Conservation (phyloP, 2,113 vertebrate genomes). For the Lepidothrix coronata region DNA sequence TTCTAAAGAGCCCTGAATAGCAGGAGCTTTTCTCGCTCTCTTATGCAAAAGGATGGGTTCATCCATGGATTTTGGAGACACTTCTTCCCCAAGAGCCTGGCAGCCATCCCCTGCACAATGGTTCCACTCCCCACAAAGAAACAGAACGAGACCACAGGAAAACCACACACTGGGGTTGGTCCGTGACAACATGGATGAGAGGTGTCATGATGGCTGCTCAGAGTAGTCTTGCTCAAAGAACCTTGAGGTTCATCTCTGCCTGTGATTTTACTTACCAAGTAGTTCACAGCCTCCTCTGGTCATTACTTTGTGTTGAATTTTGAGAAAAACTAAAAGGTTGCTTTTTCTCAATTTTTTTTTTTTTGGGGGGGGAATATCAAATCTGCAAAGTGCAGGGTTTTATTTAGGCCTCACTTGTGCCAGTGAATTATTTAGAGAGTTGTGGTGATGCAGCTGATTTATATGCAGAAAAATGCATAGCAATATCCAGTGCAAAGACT, state of each 20-base stretch:
- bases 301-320: background rate
- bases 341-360: background rate
- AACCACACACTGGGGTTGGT: background rate
- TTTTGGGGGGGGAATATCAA: background rate
- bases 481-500: background rate
- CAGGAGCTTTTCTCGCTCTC: background rate
- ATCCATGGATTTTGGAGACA: background rate
- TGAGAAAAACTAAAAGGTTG: background rate
- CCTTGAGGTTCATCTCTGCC: background rate
- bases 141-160: background rate
- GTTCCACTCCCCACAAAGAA: background rate
- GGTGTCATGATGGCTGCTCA: background rate
- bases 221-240: background rate
- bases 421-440: background rate
- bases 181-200: background rate
- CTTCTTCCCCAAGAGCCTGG: background rate
- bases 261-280: background rate
- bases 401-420: background rate
- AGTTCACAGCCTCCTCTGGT: background rate
- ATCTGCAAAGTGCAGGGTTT: background rate
- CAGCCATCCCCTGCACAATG: background rate
- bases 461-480: background rate
- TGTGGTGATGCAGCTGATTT: rapidly evolving
- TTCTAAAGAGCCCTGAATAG: background rate
- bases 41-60: background rate